Evolutionary conservation across 1,140 invertebrate genomes (phyloP).

Genomic region (Diabrotica virgifera): DNA sequence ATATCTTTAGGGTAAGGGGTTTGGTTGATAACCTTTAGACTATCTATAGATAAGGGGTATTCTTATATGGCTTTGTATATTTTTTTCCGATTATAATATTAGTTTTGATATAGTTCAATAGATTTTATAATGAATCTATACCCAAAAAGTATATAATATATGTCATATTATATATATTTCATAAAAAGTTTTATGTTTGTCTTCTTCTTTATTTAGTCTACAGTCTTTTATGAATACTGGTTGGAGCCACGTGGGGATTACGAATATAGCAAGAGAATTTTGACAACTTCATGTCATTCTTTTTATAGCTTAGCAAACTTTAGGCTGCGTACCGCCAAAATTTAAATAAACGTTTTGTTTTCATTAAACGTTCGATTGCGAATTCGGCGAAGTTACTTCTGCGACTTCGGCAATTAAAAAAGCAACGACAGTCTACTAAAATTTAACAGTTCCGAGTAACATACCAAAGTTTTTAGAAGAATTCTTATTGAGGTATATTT

Average conservation of each 20-base stretch:
- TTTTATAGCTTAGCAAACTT: not conserved
- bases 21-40: no score
- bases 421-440: slow-evolving; percentile 34
- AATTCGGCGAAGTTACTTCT: slow-evolving; percentile 30
- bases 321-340: slow-evolving; percentile 1
- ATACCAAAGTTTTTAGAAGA: slow-evolving; percentile 37
- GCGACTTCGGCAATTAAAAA: slow-evolving; percentile 35
- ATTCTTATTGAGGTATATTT: slow-evolving; percentile 44
- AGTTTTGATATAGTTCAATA: no score
- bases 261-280: no score
- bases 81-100: no score
- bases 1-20: no score
- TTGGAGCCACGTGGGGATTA: not conserved
- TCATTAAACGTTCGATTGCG: slow-evolving; percentile 18
- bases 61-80: no score
- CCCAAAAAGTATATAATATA: not conserved
- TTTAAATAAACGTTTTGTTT: slow-evolving; percentile 39
- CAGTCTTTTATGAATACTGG: not conserved
- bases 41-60: no score
- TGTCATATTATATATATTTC: not conserved
- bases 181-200: not conserved
- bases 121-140: no score
- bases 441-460: slow-evolving; percentile 43
- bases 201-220: not conserved
- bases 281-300: no score